A percentile compares a stretch with the other conserved stretches of the same genome.
phyloP scores from a whole-genome alignment of 2,113 vertebrate species.

The Sphaerodactylus townsendi region DNA sequence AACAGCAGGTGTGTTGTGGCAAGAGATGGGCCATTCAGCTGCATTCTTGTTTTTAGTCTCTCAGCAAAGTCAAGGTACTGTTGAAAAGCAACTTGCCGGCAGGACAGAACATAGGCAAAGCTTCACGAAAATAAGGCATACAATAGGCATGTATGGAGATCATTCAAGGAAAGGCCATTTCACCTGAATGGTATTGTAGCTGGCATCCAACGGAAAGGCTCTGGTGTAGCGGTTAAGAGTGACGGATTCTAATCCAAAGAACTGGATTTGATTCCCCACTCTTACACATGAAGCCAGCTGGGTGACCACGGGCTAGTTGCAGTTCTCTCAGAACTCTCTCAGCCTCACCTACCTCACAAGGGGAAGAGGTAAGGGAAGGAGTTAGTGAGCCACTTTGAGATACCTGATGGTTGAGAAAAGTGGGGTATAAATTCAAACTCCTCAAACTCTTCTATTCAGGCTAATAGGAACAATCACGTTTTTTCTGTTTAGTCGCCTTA shows the following conservation, averaged over 20 bases:
- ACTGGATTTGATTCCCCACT: too few species aligned
- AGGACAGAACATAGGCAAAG: not conserved
- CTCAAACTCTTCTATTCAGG: not conserved
- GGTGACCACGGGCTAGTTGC: too few species aligned
- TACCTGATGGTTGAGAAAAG: too few species aligned
- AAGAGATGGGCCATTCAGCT: not conserved
- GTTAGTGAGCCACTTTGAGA: too few species aligned
- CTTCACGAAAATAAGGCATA: not conserved
- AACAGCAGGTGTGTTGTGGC: rapidly evolving
- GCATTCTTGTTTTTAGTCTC: not conserved
- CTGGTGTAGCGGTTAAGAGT: too few species aligned
- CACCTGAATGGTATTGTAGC: not conserved
- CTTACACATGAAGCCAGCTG: too few species aligned
- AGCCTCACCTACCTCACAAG: too few species aligned
- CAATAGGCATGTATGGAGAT: rapidly evolving
- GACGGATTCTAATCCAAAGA: too few species aligned
- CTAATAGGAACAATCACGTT: not conserved
- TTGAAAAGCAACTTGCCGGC: not conserved
- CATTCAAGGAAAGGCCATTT: not conserved
- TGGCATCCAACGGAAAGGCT: not conserved
- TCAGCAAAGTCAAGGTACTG: not conserved
- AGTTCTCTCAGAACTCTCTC: too few species aligned
- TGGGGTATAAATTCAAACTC: too few species aligned
- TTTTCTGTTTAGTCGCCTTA: too few species aligned
- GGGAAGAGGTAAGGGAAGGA: too few species aligned